Evolutionary conservation across 1,140 invertebrate genomes (phyloP), one percentile per base, ranked within the genome.

Genomic region (Drosophila bipectinata): DNA sequence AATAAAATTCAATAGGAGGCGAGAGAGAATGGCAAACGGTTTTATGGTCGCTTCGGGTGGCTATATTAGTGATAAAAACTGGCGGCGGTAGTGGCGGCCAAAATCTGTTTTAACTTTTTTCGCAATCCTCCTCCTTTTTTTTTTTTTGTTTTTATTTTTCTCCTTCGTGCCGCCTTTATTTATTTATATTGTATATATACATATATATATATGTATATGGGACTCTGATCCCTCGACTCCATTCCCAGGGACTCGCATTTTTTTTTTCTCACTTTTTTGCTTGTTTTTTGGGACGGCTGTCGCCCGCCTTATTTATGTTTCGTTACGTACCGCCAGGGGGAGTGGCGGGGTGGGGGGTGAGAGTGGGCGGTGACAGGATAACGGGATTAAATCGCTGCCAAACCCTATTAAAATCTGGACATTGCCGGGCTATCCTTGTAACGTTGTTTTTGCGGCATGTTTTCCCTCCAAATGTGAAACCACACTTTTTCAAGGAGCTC

Each of bases 1-100:
- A 82, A 85, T 85, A 85, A 85, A 87, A 87, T 87, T 82, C 83
- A 82, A 85, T 85, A 73, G 81, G 54, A 73, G 73, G 77, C 61
- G 58, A 49, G 53, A 62, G 53, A 62, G 53, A 58, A 61, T 60
- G 77, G 24, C 72, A 80, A 84, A 80, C 78, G 73, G 63, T 87
- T 87, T 85, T 77, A 85, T 87, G 63, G 67, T 79, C 71, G 67
- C 53, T 75, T 81, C 73, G 49, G 58, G 49, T 63, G 37, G 44
- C 71, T 53, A 69, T 72, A 72, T 72, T 73, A 72, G 68, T 62
- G 56, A 72, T 73, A 72, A 61, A 32, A 72, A 28, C 55, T n/a
- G 39, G 21, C 41, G 39, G 21, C 41, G 59, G 49, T 52, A 41
- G 58, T 76, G 72, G 72, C 52, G 49, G 77, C 79, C 51, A 74